These are phyloP conservation scores for Drosophila takahashii DNA, from an alignment of 1,140 invertebrate genomes.

Conservation along the genomic window DNA sequence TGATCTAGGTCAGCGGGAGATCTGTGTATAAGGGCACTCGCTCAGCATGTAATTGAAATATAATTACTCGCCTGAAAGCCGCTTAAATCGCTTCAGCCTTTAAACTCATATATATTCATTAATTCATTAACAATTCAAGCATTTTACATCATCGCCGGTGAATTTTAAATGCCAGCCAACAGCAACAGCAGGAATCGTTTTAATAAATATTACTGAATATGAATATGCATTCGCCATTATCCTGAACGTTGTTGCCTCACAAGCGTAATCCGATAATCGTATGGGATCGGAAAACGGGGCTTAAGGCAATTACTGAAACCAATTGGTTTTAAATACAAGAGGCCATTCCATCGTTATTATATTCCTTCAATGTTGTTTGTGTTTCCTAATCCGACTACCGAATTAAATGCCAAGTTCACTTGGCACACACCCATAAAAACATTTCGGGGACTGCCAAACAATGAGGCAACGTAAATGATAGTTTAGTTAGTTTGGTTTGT, in stretches of 20 bases:
- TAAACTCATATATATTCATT: conserved; percentile 50
- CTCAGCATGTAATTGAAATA: conserved; percentile 59
- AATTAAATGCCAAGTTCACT: conserved; percentile 47
- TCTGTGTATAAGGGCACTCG: neutral
- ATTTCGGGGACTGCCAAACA: conserved; percentile 60
- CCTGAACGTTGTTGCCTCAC: conserved; percentile 32
- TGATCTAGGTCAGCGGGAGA: conserved; percentile 42
- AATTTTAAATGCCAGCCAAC: conserved; percentile 50
- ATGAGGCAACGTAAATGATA: conserved; percentile 24
- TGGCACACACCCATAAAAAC: conserved; percentile 53
- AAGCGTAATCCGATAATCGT: conserved; percentile 53
- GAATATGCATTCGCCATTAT: conserved; percentile 37
- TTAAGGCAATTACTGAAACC: conserved; percentile 28
- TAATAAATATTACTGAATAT: conserved; percentile 50
- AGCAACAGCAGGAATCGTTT: conserved; percentile 9
- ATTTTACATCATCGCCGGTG: conserved; percentile 37
- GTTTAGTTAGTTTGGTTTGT: conserved; percentile 7
- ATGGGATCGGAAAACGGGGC: neutral
- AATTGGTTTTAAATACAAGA: conserved; percentile 30
- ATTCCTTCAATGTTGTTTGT: neutral
- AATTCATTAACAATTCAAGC: conserved; percentile 52
- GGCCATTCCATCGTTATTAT: conserved; percentile 10
- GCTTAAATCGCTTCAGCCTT: conserved; percentile 21
- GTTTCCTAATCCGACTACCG: conserved; percentile 9
- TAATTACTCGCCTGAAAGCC: conserved; percentile 62